Evolutionary conservation across 2,888 invertebrate genomes (phyloP).

Genomic region (Ectobius pallidus): DNA sequence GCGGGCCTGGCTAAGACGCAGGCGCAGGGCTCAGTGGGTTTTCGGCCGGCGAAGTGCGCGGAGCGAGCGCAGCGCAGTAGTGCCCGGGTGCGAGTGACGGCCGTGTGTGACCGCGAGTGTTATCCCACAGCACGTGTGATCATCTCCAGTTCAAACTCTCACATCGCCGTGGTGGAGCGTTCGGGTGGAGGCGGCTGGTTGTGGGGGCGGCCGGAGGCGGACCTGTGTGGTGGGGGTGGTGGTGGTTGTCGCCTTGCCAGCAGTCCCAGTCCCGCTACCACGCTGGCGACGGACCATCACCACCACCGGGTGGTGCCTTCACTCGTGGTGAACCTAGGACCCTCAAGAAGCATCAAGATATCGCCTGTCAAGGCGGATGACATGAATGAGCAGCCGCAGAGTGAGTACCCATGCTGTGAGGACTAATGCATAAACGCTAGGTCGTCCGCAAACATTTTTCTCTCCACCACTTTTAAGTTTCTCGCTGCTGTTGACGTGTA

Average conservation of each 20-base stretch:
- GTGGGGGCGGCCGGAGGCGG: conserved; percentile 33
- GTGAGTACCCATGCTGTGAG: conserved; percentile 55
- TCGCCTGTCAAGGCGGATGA: conserved; percentile 60
- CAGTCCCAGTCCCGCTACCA: conserved; percentile 45
- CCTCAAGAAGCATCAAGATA: conserved; percentile 55
- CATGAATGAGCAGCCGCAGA: conserved; percentile 58
- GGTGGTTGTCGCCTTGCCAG: conserved; percentile 39
- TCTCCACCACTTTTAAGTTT: too few species aligned
- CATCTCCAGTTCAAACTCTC: not conserved
- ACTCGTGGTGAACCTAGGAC: conserved; percentile 50
- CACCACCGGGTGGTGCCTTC: conserved; percentile 49
- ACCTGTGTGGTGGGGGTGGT: conserved; percentile 35
- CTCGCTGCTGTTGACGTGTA: too few species aligned
- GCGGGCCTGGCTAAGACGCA: not conserved
- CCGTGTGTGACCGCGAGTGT: not conserved
- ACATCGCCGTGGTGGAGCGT: conserved; percentile 29
- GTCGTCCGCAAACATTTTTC: too few species aligned
- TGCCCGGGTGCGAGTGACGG: conserved; percentile 14
- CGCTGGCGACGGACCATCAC: conserved; percentile 45
- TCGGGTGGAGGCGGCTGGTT: conserved; percentile 39
- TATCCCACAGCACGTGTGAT: not conserved
- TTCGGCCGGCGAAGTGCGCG: not conserved
- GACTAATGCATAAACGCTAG: too few species aligned
- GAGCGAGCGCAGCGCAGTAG: conserved; percentile 17
- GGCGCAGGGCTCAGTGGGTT: not conserved